Conservation (phyloP, 64 coral and sea anemone species). For the Montipora cactus region DNA sequence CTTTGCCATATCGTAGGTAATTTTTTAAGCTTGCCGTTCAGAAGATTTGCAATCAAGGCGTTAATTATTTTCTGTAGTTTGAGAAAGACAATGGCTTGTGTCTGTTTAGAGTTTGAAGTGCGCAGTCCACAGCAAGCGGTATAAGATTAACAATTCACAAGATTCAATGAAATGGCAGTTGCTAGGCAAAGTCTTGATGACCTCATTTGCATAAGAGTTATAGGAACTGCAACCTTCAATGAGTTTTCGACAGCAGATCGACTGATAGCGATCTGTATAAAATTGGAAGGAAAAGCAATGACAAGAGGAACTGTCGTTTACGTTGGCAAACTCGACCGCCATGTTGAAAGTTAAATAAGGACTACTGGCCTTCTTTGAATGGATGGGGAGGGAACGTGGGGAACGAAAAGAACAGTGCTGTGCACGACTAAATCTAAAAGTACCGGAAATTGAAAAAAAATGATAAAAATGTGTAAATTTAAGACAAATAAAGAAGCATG, state of each 20-base stretch:
- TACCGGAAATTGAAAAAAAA: too few species aligned
- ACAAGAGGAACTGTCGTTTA: neutral
- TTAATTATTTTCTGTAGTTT: neutral
- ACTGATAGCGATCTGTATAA: neutral
- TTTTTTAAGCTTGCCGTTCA: neutral
- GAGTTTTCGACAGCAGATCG: neutral
- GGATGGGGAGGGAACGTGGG: too few species aligned
- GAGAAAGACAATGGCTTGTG: neutral
- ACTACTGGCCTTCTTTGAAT: neutral
- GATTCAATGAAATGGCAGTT: neutral
- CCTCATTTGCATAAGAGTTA: conserved; percentile 42
- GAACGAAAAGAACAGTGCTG: too few species aligned
- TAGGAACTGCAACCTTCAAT: neutral
- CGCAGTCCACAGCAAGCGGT: neutral
- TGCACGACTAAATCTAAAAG: too few species aligned
- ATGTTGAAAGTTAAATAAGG: conserved; percentile 12
- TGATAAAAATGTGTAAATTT: too few species aligned
- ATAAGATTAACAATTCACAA: neutral
- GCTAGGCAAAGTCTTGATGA: conserved; percentile 9
- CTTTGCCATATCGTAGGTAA: neutral
- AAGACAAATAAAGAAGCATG: too few species aligned
- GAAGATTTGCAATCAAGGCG: neutral
- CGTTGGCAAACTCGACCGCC: neutral
- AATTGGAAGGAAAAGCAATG: neutral
- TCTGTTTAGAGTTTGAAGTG: conserved; percentile 1